These are phyloP conservation scores for Pipistrellus pygmaeus DNA, from an alignment of 2,797 vertebrate genomes.

Conservation along the genomic window DNA sequence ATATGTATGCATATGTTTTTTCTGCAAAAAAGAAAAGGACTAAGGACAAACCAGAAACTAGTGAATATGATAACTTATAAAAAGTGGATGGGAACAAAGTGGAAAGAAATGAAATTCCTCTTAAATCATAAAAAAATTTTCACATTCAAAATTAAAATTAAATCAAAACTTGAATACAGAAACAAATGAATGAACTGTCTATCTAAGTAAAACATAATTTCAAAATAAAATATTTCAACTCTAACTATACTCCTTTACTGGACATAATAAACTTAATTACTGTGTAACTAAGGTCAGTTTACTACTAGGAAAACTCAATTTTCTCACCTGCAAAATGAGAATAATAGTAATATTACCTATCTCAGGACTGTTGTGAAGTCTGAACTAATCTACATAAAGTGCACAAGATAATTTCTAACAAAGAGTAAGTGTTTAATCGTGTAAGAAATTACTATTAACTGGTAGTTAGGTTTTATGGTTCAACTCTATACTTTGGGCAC, in stretches of 20 bases:
- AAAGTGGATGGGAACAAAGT: background rate
- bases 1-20: background rate
- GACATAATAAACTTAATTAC: background rate
- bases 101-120: background rate
- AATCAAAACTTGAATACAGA: slow-evolving; percentile 30
- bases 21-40: slow-evolving; percentile 24
- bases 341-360: too few species aligned
- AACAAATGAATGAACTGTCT: slow-evolving; percentile 19
- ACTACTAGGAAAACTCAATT: background rate
- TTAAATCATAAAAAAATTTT: background rate
- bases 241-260: background rate
- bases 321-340: too few species aligned
- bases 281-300: background rate
- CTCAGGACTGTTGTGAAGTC: background rate
- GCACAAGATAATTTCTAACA: background rate
- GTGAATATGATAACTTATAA: background rate
- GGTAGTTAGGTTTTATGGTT: background rate
- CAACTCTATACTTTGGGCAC: background rate
- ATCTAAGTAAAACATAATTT: slow-evolving; percentile 32
- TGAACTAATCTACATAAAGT: background rate
- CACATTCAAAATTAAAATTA: slow-evolving; percentile 28
- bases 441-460: background rate
- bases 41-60: slow-evolving; percentile 5
- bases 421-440: background rate
- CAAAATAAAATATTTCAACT: background rate